Evolutionary conservation across 2,888 invertebrate genomes (phyloP), one percentile per base, ranked within the genome.

Genomic region (Argyresthia albistria): DNA sequence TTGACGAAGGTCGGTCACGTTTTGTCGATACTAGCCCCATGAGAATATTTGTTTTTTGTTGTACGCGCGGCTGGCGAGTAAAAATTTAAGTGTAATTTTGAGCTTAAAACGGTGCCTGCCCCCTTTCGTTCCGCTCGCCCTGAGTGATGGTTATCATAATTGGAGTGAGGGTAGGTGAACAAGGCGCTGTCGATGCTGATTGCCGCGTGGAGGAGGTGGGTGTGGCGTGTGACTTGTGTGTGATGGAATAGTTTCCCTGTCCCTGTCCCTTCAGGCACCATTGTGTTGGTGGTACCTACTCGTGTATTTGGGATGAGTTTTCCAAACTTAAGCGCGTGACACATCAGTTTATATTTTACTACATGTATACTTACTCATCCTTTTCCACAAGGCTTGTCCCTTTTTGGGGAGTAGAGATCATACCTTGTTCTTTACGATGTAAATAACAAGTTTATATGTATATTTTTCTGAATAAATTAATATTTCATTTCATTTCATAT

Each of bases 31-130:
- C 80, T 70, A 74, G 65, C 81, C 25, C 25, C 84, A 86, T 86
- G 87, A 84, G 87, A 86, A 84, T 87, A 86, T 87, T 87, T 86
- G 86, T 86, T 87, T 87, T 86, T 86, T 86, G 78, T 81, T 80
- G 78, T 77, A 71, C 71, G 83, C 76, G 73, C 74, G 80, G 69
- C 36, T 75, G 79, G 71, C 75, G 78, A 79, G 76, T 81, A 79
- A 86, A 87, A 84, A 83, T 84, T 79, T 71, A 84, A 83, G 84
- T 77, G 83, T 86, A 87, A 86, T 87, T 86, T 84, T 80, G 86
- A 79, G 82, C 84, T 84, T 84, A 80, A 84, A 80, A 79, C 70
- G 76, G 82, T 82, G 77, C 79, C 84, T 83, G 83, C 86, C 86
- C 84, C 77, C 79, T 87, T 86, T 86, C 84, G 86, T 86, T 86